Base-by-base conservation (phyloP, 2,113 vertebrate genomes). In the Halcyon malimbica region DNA sequence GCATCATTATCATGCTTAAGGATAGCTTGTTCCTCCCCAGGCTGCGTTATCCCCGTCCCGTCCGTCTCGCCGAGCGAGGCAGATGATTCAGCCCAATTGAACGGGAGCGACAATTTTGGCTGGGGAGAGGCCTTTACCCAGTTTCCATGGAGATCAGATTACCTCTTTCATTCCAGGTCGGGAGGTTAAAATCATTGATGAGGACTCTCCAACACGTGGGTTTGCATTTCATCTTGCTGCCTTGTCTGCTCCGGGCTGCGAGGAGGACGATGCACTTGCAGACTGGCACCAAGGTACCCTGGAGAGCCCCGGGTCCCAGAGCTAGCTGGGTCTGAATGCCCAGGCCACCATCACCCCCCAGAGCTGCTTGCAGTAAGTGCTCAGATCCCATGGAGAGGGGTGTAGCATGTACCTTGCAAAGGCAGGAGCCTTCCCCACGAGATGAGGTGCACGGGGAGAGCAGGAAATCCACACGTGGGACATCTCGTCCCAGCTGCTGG, bases 91-190 rank as follows among this genome's bases (percentile, higher is more conserved):
- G 79, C 63, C 95, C 84, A 70, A 11, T 89, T 84, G 83, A 90
- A 78, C 2, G 2, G 53, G 65, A 93, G 51, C 87, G 86, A 67
- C 74, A 60, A 87, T 56, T 75, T 70, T 14, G 89, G 60, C 35
- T 53, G 46, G 54, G 91, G 50, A 73, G 48, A 95, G 48, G 57
- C 39, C 57, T 85, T 80, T 81, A 11, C 24, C 51, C 21, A 4
- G 73, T 95, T 94, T 83, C 85, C 77, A 76, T 92, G 77, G 92
- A 73, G 81, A 89, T 83, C 35, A 54, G 92, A 87, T 84, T 79
- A 35, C 56, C 69, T 90, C 70, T 90, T 87, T 81, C 70, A 33
- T 88, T 92, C 41, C 35, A 65, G 71, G 70, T 90, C 65, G 14
- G 48, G 50, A 23, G 50, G 33, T 87, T 89, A 84, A 95, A 92